Evolutionary conservation across 2,888 invertebrate genomes (phyloP), one percentile per base, ranked within the genome.

Genomic region (Julus scanicus): DNA sequence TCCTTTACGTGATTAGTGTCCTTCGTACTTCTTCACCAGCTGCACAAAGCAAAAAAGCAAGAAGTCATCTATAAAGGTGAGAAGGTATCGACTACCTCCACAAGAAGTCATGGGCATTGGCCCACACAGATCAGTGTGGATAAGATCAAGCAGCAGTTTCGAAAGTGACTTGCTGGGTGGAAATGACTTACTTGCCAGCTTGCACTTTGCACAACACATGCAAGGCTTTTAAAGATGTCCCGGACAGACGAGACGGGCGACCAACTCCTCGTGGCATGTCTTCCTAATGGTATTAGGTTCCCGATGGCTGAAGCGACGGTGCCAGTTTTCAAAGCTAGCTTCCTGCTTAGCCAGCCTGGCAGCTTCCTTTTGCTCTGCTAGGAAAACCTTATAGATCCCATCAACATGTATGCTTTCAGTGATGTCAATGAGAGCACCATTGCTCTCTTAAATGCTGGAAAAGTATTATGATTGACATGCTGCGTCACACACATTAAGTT

Each of bases 11-110:
- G 29, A 2, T 71, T 0, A 11, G n/a, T 37, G 29, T 39, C 87
- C 49, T 87, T 87, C 63, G 2, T 29, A 53, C 29, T 71, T 87
- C n/a, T 87, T 87, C 29, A 83, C 9, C 1, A 87, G 20, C 29
- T 87, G 20, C 39, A 87, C 63, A 29, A 37, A 15, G 2, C 13
- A 3, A 1, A 39, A 87, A 15, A 6, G 15, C 20, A 11, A 17
- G 44, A 37, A 53, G 39, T 57, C 87, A 29, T 87, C 87, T 9
- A 57, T 87, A 6, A 87, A 8, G 63, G 29, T 63, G 1, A 87
- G 37, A 11, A 53, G 17, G 17, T 53, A 53, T 9, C 53, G 0
- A 17, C 15, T 53, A 17, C 53, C 53, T 17, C 15, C 13, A 15
- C 1, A 13, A 1, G 15, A 53, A 3, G 53, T 53, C 53, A 53